Conservation (phyloP, 1,140 invertebrate species). For the Eurosta solidaginis region DNA sequence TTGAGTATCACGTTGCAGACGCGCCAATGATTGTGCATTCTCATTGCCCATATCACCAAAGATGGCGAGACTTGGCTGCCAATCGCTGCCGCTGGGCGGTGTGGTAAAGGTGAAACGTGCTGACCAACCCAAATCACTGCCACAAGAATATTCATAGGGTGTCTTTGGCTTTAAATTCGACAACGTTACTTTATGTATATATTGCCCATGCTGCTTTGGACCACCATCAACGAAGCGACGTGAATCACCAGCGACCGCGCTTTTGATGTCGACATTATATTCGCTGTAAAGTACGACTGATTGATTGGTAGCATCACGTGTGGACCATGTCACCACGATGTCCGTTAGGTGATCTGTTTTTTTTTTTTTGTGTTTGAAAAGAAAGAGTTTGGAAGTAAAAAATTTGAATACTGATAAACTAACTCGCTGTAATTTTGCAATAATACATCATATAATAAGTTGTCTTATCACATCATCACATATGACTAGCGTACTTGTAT, state of each 20-base stretch:
- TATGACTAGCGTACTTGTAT: too few relatives aligned
- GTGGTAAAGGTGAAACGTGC: slow-evolving; percentile 76
- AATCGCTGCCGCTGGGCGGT: slow-evolving; percentile 65
- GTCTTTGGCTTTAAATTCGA: background rate
- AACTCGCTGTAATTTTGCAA: background rate
- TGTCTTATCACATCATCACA: background rate
- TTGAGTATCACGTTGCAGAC: slow-evolving; percentile 82
- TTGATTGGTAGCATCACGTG: slow-evolving; percentile 70
- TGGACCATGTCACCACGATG: slow-evolving; percentile 90
- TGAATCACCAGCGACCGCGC: slow-evolving; percentile 64
- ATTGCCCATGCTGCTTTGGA: slow-evolving; percentile 69
- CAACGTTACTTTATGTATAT: slow-evolving; percentile 75
- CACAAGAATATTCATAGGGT: slow-evolving; percentile 81
- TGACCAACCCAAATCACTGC: slow-evolving; percentile 82
- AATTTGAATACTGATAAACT: background rate
- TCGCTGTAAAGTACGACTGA: slow-evolving; percentile 68
- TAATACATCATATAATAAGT: background rate
- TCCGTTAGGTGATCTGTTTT: slow-evolving; percentile 61
- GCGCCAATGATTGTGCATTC: slow-evolving; percentile 81
- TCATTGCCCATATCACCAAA: slow-evolving; percentile 92
- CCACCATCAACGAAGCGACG: slow-evolving; percentile 82
- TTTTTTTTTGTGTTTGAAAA: too few relatives aligned
- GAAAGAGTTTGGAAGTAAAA: background rate
- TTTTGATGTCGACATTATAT: slow-evolving; percentile 71
- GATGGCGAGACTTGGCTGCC: slow-evolving; percentile 82